A percentile compares a stretch with the other conserved stretches of the same genome.
phyloP scores from a whole-genome alignment of 2,113 vertebrate species.

The Smithornis capensis region DNA sequence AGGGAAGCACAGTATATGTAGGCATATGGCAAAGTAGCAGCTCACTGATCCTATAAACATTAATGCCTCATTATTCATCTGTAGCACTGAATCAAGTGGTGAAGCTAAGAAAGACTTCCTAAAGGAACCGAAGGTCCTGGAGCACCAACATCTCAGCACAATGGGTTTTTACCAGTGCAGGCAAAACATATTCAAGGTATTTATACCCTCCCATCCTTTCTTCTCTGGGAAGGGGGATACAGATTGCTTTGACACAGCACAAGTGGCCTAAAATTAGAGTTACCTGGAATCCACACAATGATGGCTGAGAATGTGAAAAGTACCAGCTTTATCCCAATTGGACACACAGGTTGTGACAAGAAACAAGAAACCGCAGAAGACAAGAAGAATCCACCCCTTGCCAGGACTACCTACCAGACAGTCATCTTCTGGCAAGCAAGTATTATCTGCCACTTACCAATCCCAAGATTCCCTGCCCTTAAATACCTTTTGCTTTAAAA shows the following conservation, averaged over 20 bases:
- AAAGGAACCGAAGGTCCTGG: background rate
- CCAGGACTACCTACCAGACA: background rate
- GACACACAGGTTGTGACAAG: background rate
- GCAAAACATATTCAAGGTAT: background rate
- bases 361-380: background rate
- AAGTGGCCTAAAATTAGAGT: background rate
- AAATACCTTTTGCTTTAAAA: background rate
- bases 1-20: background rate
- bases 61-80: background rate
- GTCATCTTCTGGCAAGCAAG: background rate
- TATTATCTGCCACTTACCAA: background rate
- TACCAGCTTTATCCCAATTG: background rate
- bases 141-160: background rate
- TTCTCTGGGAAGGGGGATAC: background rate
- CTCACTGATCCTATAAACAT: background rate
- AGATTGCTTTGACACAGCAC: background rate
- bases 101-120: background rate
- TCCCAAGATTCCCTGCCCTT: background rate
- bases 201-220: background rate
- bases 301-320: background rate
- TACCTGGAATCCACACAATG: background rate
- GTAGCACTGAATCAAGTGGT: background rate
- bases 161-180: background rate
- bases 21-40: background rate
- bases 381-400: background rate